Conservation (phyloP, 2,797 vertebrate genomes). For the Amblyraja radiata region DNA sequence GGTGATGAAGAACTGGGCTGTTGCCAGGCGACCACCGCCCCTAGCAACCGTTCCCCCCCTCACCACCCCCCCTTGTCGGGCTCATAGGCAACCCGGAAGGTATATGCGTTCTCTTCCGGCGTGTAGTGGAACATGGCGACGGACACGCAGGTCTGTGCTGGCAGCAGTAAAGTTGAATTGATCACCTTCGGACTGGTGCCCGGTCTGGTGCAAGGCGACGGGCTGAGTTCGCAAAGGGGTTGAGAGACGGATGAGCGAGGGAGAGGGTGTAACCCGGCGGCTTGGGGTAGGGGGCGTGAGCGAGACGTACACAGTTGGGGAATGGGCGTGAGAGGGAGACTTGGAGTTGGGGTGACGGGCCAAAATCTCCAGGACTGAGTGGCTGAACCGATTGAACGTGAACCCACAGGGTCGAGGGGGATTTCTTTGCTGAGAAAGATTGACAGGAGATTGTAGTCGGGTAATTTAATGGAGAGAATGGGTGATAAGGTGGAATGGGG, state of each 20-base stretch:
- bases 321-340: background rate
- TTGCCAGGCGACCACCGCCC: background rate
- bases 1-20: background rate
- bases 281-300: background rate
- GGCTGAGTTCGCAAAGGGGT: background rate
- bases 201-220: background rate
- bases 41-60: background rate
- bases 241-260: background rate
- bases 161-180: slow-evolving; percentile 43
- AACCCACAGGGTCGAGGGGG: background rate
- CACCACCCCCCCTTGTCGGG: no score
- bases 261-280: no score
- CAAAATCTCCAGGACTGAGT: background rate
- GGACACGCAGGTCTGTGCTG: slow-evolving; percentile 85
- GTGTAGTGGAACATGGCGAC: slow-evolving; percentile 74
- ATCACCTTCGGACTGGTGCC: background rate
- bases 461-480: background rate
- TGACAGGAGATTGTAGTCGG: no score
- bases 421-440: background rate
- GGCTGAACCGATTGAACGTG: background rate
- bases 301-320: background rate
- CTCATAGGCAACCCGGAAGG: slow-evolving; percentile 1
- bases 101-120: background rate
- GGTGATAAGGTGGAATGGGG: background rate
- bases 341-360: background rate